A percentile compares a stretch with the other conserved stretches of the same genome.
Conservation (phyloP, 2,888 invertebrate genomes). For the Pristionchus mayeri region DNA sequence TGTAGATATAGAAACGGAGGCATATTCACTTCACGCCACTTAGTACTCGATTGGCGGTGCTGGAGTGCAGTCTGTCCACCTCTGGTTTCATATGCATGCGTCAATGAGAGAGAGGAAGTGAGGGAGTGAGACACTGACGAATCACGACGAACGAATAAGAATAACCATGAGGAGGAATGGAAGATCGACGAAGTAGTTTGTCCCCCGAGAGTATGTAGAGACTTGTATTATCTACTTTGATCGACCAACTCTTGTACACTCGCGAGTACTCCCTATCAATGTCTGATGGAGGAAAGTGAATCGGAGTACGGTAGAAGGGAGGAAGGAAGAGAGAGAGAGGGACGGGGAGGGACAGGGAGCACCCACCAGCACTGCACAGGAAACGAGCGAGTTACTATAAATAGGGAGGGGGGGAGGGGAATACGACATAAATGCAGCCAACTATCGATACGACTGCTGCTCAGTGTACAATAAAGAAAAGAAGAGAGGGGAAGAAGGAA, state of each 20-base stretch:
- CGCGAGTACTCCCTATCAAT: neutral
- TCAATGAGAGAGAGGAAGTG: conserved; percentile 20
- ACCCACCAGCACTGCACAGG: too few relatives aligned
- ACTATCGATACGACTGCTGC: conserved; percentile 28
- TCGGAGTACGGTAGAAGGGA: neutral
- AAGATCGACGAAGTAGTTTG: too few relatives aligned
- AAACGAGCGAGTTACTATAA: neutral
- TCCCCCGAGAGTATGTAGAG: too few relatives aligned
- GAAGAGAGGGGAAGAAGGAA: conserved; percentile 12
- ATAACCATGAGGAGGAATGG: too few relatives aligned
- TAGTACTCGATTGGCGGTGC: neutral
- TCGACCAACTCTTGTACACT: neutral
- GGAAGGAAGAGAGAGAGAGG: neutral
- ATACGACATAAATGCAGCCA: conserved; percentile 42
- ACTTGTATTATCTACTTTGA: neutral
- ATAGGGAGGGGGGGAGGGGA: neutral
- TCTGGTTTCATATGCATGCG: neutral
- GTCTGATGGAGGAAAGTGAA: neutral
- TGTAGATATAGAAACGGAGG: neutral
- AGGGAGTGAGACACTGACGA: conserved; percentile 13
- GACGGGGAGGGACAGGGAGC: too few relatives aligned
- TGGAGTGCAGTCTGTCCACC: neutral
- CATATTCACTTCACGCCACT: neutral
- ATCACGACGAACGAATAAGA: too few relatives aligned
- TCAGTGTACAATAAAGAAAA: conserved; percentile 14